phyloP scores from a whole-genome alignment of 2,797 vertebrate species.

The Danio tinwini region DNA sequence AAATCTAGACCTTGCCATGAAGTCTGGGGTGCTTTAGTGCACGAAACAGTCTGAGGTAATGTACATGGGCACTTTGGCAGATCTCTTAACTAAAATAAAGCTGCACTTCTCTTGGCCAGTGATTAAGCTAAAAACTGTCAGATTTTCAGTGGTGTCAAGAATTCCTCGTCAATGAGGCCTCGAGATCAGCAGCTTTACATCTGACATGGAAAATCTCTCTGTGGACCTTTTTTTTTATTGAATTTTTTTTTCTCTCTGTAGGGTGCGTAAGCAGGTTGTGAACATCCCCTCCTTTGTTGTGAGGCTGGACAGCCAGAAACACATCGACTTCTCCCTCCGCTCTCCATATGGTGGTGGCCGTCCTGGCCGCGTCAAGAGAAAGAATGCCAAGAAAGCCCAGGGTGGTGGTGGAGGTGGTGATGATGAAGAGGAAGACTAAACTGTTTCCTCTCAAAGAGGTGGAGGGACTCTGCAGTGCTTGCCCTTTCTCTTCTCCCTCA shows the following conservation, averaged over 20 bases:
- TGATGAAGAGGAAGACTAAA: slow-evolving; percentile 92
- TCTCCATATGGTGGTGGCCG: slow-evolving; percentile 92
- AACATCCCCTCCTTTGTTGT: slow-evolving; percentile 96
- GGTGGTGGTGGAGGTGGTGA: slow-evolving; percentile 86
- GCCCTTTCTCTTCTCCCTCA: slow-evolving; percentile 55
- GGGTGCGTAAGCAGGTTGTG: slow-evolving; percentile 94
- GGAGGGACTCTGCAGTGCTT: slow-evolving; percentile 39
- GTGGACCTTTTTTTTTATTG: background rate
- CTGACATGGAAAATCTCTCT: background rate
- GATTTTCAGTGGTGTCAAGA: slow-evolving; percentile 81
- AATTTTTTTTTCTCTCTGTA: slow-evolving; percentile 63
- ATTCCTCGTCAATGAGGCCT: slow-evolving; percentile 86
- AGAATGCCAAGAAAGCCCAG: slow-evolving; percentile 96
- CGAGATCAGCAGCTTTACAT: background rate
- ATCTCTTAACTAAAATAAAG: slow-evolving; percentile 29
- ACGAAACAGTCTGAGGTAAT: slow-evolving; percentile 70
- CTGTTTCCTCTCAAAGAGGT: slow-evolving; percentile 14
- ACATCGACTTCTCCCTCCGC: slow-evolving; percentile 95
- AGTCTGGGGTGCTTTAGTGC: slow-evolving; percentile 56
- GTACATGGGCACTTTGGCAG: slow-evolving; percentile 74
- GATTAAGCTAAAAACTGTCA: slow-evolving; percentile 71
- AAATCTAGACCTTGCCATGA: slow-evolving; percentile 71
- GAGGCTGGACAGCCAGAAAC: slow-evolving; percentile 94
- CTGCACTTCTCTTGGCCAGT: slow-evolving; percentile 66
- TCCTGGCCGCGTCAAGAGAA: slow-evolving; percentile 92